Evolutionary conservation across 2,113 vertebrate species (phyloP), one percentile per base, ranked within the genome.

Genomic region (Centrocercus urophasianus): DNA sequence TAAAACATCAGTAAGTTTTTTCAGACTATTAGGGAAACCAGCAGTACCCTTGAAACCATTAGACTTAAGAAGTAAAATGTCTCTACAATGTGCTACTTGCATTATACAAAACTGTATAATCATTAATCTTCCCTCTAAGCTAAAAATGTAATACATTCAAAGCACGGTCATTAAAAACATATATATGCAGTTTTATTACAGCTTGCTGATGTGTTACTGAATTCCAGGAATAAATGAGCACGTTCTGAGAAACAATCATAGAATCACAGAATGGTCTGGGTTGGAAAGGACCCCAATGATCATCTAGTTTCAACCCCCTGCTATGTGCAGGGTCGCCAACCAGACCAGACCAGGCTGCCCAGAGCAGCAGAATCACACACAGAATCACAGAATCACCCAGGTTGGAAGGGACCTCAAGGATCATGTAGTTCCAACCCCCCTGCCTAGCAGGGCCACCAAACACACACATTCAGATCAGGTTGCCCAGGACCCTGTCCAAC

Each of bases 161-260:
- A 72, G 9, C 16, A 78, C 17, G 15, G 40, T 47, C 60, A 93
- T 78, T 91, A 95, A 91, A 94, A 89, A 77, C 57, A 83, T n/a
- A 16, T n/a, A 16, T 32, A 88, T 81, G 67, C 57, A 82, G 78
- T 84, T 95, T 69, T 74, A 95, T 16, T 72, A 80, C 28, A 65
- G 10, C 28, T 70, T 83, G 40, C 12, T 56, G 34, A 77, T 63
- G 5, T 52, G 61, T 27, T 73, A 74, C 24, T 63, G 17, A 63
- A 87, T 63, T 69, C 43, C 9, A 84, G 21, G 42, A 28, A 79
- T 52, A 83, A 89, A 90, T 14, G 10, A 57, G 73, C 11, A 66
- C 5, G 19, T 61, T 15, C 36, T 57, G n/a, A 73, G 88, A 89
- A 85, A 56, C 20, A 43, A 30, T 22, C 48, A 50, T 22, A 50